Base-by-base conservation (phyloP, 2,888 invertebrate genomes). In the Polylopha cassiicola region DNA sequence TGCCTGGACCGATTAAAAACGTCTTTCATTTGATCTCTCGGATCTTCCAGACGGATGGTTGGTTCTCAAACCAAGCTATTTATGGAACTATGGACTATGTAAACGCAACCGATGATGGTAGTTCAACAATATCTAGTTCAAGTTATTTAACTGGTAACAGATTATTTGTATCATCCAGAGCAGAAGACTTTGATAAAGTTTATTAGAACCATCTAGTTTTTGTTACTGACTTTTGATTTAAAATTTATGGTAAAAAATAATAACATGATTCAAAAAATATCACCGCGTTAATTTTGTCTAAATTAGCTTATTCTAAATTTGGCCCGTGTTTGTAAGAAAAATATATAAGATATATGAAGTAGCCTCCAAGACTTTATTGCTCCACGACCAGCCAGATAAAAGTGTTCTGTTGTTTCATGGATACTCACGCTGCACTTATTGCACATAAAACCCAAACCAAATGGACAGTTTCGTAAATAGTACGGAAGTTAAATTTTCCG, bases 291-390 rank as follows among this genome's bases (percentile, higher is more conserved):
- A n/a, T n/a, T n/a, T n/a, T n/a, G n/a, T n/a, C n/a, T n/a, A n/a
- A n/a, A n/a, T n/a, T n/a, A n/a, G n/a, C n/a, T n/a, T n/a, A n/a
- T n/a, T n/a, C n/a, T n/a, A n/a, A n/a, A n/a, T n/a, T n/a, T n/a
- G n/a, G n/a, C n/a, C n/a, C n/a, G n/a, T n/a, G n/a, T n/a, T n/a
- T n/a, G n/a, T n/a, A n/a, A n/a, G n/a, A n/a, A n/a, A n/a, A n/a
- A 39, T 20, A 11, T 21, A 27, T 32, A 39, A 32, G 32, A 32
- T 32, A n/a, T 27, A 39, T 27, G 22, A 13, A n/a, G n/a, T n/a
- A n/a, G 8, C 20, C 13, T 16, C 21, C 21, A 22, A 4, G 16
- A 8, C 20, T 39, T 38, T 39, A 39, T 22, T 29, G 29, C 27
- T 27, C 31, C 4, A 26, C 15, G 26, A 8, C 24, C 20, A 20